Evolutionary conservation across 2,113 vertebrate genomes (phyloP), one percentile per base, ranked within the genome.

Genomic region (Conger conger): DNA sequence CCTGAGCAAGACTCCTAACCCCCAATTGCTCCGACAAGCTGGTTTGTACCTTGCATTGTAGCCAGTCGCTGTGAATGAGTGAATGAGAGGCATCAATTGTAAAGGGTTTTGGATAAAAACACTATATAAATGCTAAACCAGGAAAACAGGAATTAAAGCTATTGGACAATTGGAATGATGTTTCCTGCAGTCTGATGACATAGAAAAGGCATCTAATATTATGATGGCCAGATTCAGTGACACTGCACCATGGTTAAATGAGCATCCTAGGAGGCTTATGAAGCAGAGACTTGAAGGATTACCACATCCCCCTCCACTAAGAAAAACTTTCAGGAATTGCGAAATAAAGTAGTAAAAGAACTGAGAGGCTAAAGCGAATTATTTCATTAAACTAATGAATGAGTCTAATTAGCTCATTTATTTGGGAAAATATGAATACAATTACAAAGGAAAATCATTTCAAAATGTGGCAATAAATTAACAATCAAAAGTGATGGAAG

Each of bases 291-390:
- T 33, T 80, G n/a, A 80, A 50, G 23, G 77, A 23, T 27, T 36
- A 38, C 9, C 1, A 9, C 18, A 35, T 38, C n/a, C n/a, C n/a
- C n/a, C n/a, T n/a, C n/a, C n/a, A 57, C 38, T 42, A 73, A n/a
- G 11, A 18, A 17, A n/a, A 27, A 9, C 23, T 83, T 50, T 30
- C 18, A 68, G 38, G 35, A 37, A 33, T 33, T 76, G 1, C n/a
- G 73, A 20, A 84, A 84, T 23, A 80, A 84, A 40, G 35, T 79
- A 27, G 18, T 83, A 18, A 37, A 38, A 13, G 38, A 83, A 42
- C 27, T 76, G 8, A 76, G 50, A 0, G 30, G 83, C 82, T 50
- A 84, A 84, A 79, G 37, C 83, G 0, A 9, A 50, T 27, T 53
- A 35, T 57, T 84, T 78, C 27, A 35, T 84, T 57, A 37, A 79